Base-by-base conservation (phyloP, 2,888 invertebrate species). In the Tenthredo livida region DNA sequence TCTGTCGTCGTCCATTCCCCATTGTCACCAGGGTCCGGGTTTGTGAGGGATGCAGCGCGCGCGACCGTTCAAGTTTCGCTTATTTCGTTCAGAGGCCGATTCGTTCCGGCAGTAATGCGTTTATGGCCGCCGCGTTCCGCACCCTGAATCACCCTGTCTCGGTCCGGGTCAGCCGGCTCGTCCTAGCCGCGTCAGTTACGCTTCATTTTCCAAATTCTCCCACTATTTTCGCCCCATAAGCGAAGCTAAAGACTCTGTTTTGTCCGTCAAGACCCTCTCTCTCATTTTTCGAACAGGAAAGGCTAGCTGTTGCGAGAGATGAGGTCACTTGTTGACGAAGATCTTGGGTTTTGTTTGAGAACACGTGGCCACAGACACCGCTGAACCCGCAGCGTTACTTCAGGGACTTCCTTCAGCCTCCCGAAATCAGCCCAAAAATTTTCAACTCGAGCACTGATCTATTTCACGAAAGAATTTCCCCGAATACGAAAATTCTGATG, bases 71-170 rank as follows among this genome's bases (percentile, higher is more conserved):
- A 83, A 86, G 89, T 90, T 90, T 89, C 88, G 89, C 89, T 88
- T 90, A 90, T 91, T 91, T 90, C 86, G 86, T 85, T 86, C 90
- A 89, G 87, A 87, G 86, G 87, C 83, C 87, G 87, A 91, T 92
- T 92, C 91, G 92, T 92, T 91, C 89, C 92, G 91, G 91, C 90
- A 89, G 89, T 92, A 90, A 92, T 92, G 90, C 91, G 89, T 92
- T 92, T 91, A 92, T 90, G 90, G 90, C 87, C 87, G 87, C 85
- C 86, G 85, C 86, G 86, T 85, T 86, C 86, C 77, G 70, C 67
- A 80, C 84, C 84, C 73, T 65, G 85, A 85, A 87, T 86, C 83
- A 86, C 80, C 61, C 58, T 37, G 85, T 78, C 78, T 85, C 83
- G 85, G 85, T 72, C 82, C 83, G 61, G 78, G 67, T 87, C 87